Evolutionary conservation across 2,888 invertebrate genomes (phyloP), one percentile per base, ranked within the genome.

Genomic region (Cataglyphis cursor): DNA sequence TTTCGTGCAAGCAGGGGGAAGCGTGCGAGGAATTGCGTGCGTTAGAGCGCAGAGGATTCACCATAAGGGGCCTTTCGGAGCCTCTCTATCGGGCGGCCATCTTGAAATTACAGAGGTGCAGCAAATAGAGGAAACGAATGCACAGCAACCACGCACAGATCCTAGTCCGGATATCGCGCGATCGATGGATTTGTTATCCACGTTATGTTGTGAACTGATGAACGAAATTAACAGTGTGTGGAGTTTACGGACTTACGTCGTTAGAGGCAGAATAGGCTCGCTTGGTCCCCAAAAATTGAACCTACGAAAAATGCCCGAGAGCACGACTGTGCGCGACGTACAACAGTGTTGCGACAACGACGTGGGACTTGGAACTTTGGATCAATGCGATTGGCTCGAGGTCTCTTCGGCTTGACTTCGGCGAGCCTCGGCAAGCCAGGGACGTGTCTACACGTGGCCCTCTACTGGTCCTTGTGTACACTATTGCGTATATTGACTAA

Each of bases 321-420:
- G 89, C 90, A 87, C 82, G 90, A 91, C 87, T 89, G 89, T 83
- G 89, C 90, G 87, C 92, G 91, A 91, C 91, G 92, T 91, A 91
- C 90, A 85, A 93, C 90, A 93, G 91, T 93, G 90, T 92, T 92
- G 91, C 92, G 93, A 93, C 93, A 93, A 92, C 93, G 94, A 93
- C 92, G 92, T 92, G 91, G 51, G 94, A 93, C 92, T 92, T 92
- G 91, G 54, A 91, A 91, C 85, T 90, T 90, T 85, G 92, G 93
- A 93, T 93, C 94, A 90, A 94, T 93, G 91, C 93, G 89, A 93
- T 92, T 93, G 93, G 93, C 86, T n/a, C 51, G 90, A 87, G 88
- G 70, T 48, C 68, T 48, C 48, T 83, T 89, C 92, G 93, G 89
- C 76, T 81, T 65, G 65, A 28, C 83, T 91, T 92, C 92, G 92